Percentiles rank a stretch among this genome's conserved stretches.
phyloP scores from a whole-genome alignment of 2,797 vertebrate species.

The Coendou prehensilis region DNA sequence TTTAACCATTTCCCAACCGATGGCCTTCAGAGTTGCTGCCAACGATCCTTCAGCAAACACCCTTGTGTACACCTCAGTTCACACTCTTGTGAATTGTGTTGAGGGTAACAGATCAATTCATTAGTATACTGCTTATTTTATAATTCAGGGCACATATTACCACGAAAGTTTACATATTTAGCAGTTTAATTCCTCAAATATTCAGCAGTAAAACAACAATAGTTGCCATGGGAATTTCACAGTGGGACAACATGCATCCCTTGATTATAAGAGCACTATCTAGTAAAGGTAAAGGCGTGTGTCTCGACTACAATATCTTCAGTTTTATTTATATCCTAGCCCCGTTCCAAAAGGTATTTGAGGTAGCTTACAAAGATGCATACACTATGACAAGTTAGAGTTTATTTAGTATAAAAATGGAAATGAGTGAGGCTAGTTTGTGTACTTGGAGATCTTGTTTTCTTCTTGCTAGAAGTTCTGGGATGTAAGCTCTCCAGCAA shows the following conservation, averaged over 20 bases:
- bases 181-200: background rate
- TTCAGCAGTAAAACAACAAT: background rate
- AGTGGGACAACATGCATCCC: background rate
- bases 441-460: background rate
- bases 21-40: background rate
- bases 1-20: background rate
- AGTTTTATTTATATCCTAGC: constrained; percentile 9
- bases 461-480: constrained; percentile 26
- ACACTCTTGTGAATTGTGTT: background rate
- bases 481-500: background rate
- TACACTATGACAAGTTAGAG: background rate
- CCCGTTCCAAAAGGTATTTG: background rate
- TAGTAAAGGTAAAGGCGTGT: background rate
- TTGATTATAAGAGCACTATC: background rate
- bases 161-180: background rate
- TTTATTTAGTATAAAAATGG: background rate
- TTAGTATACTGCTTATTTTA: background rate
- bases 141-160: background rate
- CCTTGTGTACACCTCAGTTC: background rate
- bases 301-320: background rate
- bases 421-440: background rate
- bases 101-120: background rate
- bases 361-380: background rate
- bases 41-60: background rate
- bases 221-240: background rate